Base-by-base conservation (phyloP, 2,113 vertebrate species). In the Halcyon malimbica region DNA sequence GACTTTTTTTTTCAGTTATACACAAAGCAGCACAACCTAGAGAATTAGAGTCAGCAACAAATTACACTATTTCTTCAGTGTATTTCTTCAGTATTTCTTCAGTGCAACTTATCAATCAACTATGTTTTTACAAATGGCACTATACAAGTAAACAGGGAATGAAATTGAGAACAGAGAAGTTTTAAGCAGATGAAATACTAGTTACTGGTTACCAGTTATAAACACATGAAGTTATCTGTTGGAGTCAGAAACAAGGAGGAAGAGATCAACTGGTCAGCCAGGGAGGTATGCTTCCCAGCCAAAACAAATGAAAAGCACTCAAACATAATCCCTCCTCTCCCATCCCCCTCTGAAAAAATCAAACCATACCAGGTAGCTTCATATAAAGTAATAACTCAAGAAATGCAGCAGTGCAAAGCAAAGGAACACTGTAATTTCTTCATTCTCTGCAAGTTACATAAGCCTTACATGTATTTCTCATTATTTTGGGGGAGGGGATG, bases 41-140 rank as follows among this genome's bases (percentile, higher is more conserved):
- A 86, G 64, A 74, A 94, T 57, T 51, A 71, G 83, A 95, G 83
- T n/a, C 5, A 1, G 35, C 35, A 89, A 44, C 54, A 93, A 88
- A 86, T 70, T 21, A 80, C 57, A 70, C 51, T 77, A 39, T 25
- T 70, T 86, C 31, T 83, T 83, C 48, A 74, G 29, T 5, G 6
- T 35, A 42, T 42, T 42, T 42, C 42, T 83, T 83, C 48, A 74
- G 29, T 16, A 42, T 42, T 42, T 42, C 42, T 83, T 83, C 48
- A 74, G 29, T 16, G 10, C 28, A 91, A 75, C 12, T 65, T 69
- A 42, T 9, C 67, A 81, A 28, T 77, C 48, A 74, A 46, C 68
- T n/a, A 60, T 0, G 1, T 26, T 82, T 89, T 67, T 70, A 85
- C 41, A 59, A 50, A 89, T 76, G 7, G 24, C 1, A 0, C 14